A percentile compares a stretch with the other conserved stretches of the same genome.
Evolutionary conservation across 2,113 vertebrate species (phyloP).

Genomic region (Alligator mississippiensis): DNA sequence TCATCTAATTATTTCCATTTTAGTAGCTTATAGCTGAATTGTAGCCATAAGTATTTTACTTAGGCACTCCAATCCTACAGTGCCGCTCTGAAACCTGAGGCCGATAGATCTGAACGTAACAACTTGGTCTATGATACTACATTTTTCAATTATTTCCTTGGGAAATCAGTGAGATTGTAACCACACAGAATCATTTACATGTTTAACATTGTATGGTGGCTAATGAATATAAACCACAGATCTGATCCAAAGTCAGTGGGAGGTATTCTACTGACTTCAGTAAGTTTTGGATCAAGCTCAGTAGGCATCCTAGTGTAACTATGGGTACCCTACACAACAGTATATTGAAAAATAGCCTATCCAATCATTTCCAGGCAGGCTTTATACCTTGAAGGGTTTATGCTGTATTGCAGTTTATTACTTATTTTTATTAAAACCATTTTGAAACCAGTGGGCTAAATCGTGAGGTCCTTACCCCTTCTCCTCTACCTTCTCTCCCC

Average conservation of each 20-base stretch:
- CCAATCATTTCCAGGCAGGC: neutral
- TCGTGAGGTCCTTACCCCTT: constrained; percentile 34
- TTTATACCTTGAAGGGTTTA: constrained; percentile 39
- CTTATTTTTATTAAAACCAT: constrained; percentile 78
- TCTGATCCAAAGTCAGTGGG: constrained; percentile 3
- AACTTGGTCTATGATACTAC: neutral
- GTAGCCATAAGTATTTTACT: neutral
- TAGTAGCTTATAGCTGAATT: neutral
- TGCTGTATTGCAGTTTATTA: constrained; percentile 66
- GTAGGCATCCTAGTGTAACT: constrained; percentile 9
- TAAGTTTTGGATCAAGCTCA: constrained; percentile 5
- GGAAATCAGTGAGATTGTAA: neutral
- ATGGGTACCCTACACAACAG: neutral
- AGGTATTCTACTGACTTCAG: neutral
- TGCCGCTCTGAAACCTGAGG: neutral
- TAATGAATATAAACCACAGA: neutral
- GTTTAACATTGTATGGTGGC: neutral
- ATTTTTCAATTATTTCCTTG: neutral
- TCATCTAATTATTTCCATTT: neutral
- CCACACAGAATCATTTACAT: neutral
- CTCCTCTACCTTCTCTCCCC: neutral
- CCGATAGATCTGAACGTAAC: neutral
- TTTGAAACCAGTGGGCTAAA: constrained; percentile 68
- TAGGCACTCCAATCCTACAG: neutral
- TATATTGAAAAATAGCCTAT: neutral